Conservation (phyloP, 2,113 vertebrate genomes). For the Oreochromis spilurus region DNA sequence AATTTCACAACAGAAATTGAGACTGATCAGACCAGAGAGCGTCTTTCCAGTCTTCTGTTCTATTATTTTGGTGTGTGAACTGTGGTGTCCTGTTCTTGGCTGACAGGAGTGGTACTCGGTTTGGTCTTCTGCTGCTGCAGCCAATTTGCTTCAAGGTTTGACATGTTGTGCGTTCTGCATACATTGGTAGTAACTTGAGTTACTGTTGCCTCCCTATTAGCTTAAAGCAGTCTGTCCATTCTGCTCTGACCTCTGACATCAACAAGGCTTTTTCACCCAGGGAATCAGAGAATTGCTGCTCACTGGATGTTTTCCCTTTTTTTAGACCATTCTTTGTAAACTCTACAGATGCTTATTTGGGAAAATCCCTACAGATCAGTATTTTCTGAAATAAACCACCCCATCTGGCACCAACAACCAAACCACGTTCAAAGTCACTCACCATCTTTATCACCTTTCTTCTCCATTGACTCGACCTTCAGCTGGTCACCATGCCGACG, state of each 20-base stretch:
- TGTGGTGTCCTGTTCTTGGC: background rate
- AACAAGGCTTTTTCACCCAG: background rate
- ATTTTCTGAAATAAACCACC: background rate
- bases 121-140: background rate
- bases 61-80: background rate
- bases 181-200: background rate
- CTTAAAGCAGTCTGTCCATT: background rate
- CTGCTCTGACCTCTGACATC: background rate
- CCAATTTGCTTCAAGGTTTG: background rate
- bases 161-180: background rate
- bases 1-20: background rate
- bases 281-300: background rate
- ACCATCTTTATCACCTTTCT: background rate
- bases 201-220: background rate
- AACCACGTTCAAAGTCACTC: background rate
- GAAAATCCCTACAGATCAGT: background rate
- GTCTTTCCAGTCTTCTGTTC: background rate
- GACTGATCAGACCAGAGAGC: background rate
- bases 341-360: background rate
- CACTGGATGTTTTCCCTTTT: background rate
- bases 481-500: background rate
- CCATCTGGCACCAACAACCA: background rate
- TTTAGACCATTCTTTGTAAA: background rate
- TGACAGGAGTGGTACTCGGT: background rate
- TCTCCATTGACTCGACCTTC: background rate